Conservation (phyloP, 2,888 invertebrate genomes). For the Tenthredo mesomela region DNA sequence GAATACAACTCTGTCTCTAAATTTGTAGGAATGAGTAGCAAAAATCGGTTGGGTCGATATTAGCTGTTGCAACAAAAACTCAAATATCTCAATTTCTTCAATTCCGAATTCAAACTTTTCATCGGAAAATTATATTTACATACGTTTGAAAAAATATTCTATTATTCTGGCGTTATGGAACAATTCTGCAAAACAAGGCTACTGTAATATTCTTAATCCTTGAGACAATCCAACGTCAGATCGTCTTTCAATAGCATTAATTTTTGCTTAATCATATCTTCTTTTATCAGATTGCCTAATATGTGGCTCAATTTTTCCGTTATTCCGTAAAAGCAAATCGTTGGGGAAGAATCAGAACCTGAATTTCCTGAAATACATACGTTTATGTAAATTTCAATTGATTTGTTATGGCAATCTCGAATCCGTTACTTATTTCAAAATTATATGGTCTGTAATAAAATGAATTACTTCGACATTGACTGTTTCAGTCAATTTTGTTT, state of each 20-base stretch:
- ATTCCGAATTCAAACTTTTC: neutral
- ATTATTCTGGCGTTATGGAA: too few species aligned
- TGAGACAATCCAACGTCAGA: too few species aligned
- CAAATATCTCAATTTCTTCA: neutral
- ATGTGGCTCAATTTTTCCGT: too few species aligned
- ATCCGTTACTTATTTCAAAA: neutral
- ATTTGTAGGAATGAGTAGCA: neutral
- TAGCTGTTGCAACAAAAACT: neutral
- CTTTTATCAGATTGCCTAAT: too few species aligned
- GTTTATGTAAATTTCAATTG: neutral
- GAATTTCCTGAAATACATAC: neutral
- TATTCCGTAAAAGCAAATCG: too few species aligned
- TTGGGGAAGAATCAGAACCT: neutral
- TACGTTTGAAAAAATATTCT: too few species aligned
- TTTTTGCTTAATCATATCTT: too few species aligned
- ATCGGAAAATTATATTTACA: neutral
- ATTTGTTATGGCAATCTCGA: neutral
- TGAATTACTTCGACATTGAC: neutral
- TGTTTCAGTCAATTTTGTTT: too few species aligned
- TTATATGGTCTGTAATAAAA: neutral
- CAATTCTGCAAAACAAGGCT: too few species aligned
- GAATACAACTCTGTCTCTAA: neutral
- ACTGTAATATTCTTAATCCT: too few species aligned
- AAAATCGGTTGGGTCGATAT: neutral
- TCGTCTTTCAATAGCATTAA: too few species aligned